Conservation (phyloP, 2,888 invertebrate species). For the Brassicogethes aeneus region DNA sequence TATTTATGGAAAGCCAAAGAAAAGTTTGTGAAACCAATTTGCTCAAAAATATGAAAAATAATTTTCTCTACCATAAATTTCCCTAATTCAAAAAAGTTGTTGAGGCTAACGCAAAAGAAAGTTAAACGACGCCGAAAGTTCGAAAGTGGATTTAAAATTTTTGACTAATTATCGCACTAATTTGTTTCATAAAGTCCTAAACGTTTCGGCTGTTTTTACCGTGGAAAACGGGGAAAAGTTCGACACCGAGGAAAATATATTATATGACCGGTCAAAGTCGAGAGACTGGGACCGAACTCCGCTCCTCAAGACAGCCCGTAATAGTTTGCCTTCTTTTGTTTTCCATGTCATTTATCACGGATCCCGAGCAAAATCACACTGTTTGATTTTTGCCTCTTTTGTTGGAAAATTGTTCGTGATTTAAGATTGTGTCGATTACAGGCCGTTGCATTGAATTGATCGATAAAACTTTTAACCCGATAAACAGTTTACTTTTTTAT, state of each 20-base stretch:
- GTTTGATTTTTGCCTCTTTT: slow-evolving; percentile 15
- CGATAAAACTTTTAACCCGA: neutral
- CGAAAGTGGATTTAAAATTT: slow-evolving; percentile 16
- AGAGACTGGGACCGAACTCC: slow-evolving; percentile 5
- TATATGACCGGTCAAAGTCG: slow-evolving; percentile 14
- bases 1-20: slow-evolving; percentile 38
- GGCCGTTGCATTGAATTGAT: slow-evolving; percentile 4
- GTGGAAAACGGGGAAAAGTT: slow-evolving; percentile 12
- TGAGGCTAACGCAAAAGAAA: slow-evolving; percentile 8
- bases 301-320: slow-evolving; percentile 17
- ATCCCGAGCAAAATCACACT: slow-evolving; percentile 18
- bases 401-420: slow-evolving; percentile 17
- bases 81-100: slow-evolving; percentile 9
- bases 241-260: slow-evolving; percentile 13
- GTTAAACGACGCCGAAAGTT: slow-evolving; percentile 10
- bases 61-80: slow-evolving; percentile 12
- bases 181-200: slow-evolving; percentile 22
- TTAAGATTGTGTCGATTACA: slow-evolving; percentile 17
- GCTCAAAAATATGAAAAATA: slow-evolving; percentile 19
- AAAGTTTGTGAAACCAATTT: slow-evolving; percentile 15
- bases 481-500: no score
- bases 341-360: slow-evolving; percentile 22
- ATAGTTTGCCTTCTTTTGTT: slow-evolving; percentile 24
- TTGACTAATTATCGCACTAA: slow-evolving; percentile 28
- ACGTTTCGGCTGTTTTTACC: slow-evolving; percentile 4